Evolutionary conservation across 2,113 vertebrate species (phyloP), one percentile per base, ranked within the genome.

Genomic region (Myrmecophaga tridactyla): DNA sequence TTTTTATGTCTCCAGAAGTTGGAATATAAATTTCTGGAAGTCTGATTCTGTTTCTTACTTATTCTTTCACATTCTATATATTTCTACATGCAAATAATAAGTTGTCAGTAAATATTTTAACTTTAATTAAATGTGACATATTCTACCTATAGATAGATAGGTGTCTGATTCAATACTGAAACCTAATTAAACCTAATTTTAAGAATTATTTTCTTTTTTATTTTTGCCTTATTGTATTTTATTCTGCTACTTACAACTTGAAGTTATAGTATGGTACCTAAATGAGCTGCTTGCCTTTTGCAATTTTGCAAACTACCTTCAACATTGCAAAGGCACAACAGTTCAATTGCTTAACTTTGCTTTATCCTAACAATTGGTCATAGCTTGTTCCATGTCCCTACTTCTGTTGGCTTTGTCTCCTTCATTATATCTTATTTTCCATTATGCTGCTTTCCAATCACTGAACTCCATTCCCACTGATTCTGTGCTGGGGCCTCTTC

Each of bases 351-450:
- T 6, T 80, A 87, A 25, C 23, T 72, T n/a, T 17, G 31, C 23
- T 85, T 77, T 92, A 10, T 83, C 75, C 18, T 80, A 89, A 72
- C n/a, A 87, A 69, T 93, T 85, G 46, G 84, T 84, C 48, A 86
- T 77, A 84, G 27, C 39, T 83, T 92, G 53, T 94, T 95, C 31
- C 12, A 58, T 83, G 60, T 87, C 23, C 36, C 18, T 60, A 34
- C 21, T 92, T 83, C 25, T 91, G 63, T 76, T 92, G 63, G 20
- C n/a, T 93, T 95, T 87, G n/a, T 80, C 18, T 56, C 27, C 63
- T 94, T 93, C 48, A 94, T 89, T 94, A 43, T 77, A 70, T 85
- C 76, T 95, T 80, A 92, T 94, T 97, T 94, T 77, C 76, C 70
- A 85, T 73, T 93, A 36, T 78, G 4, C 46, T 82, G 3, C 21